A percentile compares a stretch with the other conserved stretches of the same genome.
These are phyloP conservation scores for Chrysolina haemoptera DNA, from an alignment of 2,888 invertebrate species.

Conservation along the genomic window DNA sequence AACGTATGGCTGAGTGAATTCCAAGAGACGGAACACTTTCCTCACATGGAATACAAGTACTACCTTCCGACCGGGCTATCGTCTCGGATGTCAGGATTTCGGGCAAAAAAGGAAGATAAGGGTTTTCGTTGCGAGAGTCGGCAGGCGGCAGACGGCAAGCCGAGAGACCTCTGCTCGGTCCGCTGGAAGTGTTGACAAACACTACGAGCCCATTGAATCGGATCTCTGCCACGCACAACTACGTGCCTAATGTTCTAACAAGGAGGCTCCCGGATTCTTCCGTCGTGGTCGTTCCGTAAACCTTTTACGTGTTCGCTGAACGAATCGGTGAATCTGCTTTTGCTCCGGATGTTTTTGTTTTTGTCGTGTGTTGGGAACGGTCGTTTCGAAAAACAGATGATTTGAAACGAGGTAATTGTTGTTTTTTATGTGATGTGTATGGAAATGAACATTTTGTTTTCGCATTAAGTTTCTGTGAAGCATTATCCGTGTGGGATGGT, in stretches of 20 bases:
- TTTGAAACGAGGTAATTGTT: too few species aligned
- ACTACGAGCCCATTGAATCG: constrained; percentile 36
- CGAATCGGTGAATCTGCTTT: constrained; percentile 7
- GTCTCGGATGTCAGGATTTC: constrained; percentile 23
- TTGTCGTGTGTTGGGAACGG: not conserved
- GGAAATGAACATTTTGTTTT: too few species aligned
- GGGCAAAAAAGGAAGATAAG: constrained; percentile 27
- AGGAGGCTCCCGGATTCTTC: constrained; percentile 38
- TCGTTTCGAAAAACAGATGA: not conserved
- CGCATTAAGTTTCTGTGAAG: too few species aligned
- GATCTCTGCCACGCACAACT: constrained; percentile 50
- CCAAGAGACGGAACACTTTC: too few species aligned
- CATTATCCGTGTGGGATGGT: too few species aligned
- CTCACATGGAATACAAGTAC: not conserved
- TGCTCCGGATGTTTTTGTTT: not conserved
- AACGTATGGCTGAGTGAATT: too few species aligned
- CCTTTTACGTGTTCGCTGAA: constrained; percentile 28
- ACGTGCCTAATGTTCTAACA: constrained; percentile 49
- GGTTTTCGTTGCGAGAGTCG: constrained; percentile 28
- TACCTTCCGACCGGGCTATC: constrained; percentile 26
- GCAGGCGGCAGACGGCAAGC: constrained; percentile 20
- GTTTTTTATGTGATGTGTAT: too few species aligned
- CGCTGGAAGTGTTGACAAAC: constrained; percentile 13
- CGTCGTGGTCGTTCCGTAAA: constrained; percentile 28
- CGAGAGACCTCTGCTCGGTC: constrained; percentile 10